phyloP scores from a whole-genome alignment of 1,140 invertebrate genomes.

The Plodia interpunctella region DNA sequence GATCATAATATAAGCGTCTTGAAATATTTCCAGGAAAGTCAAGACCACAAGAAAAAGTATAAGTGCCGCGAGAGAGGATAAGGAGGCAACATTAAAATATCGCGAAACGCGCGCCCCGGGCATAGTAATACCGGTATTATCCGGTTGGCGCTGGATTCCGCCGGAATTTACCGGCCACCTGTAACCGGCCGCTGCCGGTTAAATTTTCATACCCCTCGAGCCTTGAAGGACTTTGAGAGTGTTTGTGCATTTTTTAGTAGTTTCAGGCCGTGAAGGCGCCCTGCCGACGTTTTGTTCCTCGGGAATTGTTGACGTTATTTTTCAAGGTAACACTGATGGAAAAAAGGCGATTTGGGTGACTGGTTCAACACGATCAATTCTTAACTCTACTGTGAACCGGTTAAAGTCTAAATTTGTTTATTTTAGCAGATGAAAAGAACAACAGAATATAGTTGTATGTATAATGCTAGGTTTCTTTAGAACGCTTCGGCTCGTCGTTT shows the following conservation, averaged over 20 bases:
- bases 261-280: conserved; percentile 4
- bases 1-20: conserved; percentile 2
- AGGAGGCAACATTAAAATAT: conserved; percentile 4
- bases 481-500: background rate
- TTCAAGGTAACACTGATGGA: background rate
- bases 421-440: background rate
- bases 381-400: background rate
- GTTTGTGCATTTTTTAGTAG: conserved; percentile 36
- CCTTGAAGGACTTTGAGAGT: conserved; percentile 26
- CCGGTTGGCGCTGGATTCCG: conserved; percentile 26
- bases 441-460: background rate
- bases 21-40: background rate
- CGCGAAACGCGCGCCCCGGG: conserved; percentile 9
- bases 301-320: conserved; percentile 10
- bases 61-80: background rate
- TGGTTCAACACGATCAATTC: background rate
- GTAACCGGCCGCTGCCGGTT: conserved; percentile 32
- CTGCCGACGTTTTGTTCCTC: background rate
- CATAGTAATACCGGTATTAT: conserved; percentile 27
- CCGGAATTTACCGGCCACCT: conserved; percentile 50
- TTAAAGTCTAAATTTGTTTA: background rate
- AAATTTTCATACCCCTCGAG: conserved; percentile 35
- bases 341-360: conserved; percentile 15
- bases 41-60: background rate
- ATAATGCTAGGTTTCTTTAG: background rate